Evolutionary conservation across 2,888 invertebrate species (phyloP).

Genomic region (Macaria notata): DNA sequence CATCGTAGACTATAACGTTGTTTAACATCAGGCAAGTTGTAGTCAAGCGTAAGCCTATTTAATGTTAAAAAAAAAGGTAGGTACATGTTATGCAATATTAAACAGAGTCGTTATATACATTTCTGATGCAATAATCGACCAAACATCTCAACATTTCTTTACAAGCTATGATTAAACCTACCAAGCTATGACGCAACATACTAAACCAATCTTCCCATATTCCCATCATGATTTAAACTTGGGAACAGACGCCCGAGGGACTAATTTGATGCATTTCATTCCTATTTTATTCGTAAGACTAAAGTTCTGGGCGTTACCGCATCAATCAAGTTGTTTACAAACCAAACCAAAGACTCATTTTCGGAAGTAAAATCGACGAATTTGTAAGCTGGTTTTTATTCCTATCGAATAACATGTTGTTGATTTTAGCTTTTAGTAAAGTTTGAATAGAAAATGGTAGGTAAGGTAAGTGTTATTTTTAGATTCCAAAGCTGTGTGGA

Average conservation of each 20-base stretch:
- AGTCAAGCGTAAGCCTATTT: too few species aligned
- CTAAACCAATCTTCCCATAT: slow-evolving; percentile 10
- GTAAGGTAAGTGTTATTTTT: too few species aligned
- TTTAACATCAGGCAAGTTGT: too few species aligned
- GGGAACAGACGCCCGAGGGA: slow-evolving; percentile 21
- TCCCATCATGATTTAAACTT: neutral
- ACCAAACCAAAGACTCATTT: slow-evolving; percentile 10
- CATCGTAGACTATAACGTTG: too few species aligned
- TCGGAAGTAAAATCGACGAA: slow-evolving; percentile 5
- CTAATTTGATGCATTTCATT: slow-evolving; percentile 2
- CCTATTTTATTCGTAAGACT: slow-evolving; percentile 7
- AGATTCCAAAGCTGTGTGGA: too few species aligned
- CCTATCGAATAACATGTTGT: slow-evolving; percentile 2
- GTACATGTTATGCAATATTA: too few species aligned
- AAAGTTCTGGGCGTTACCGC: slow-evolving; percentile 26
- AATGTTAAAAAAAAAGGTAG: too few species aligned
- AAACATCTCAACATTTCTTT: neutral
- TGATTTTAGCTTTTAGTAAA: slow-evolving; percentile 1
- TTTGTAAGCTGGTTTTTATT: slow-evolving; percentile 1
- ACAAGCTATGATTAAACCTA: slow-evolving; percentile 17
- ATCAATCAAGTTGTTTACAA: slow-evolving; percentile 26
- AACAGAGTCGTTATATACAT: too few species aligned
- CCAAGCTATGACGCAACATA: slow-evolving; percentile 20
- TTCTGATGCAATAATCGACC: slow-evolving; percentile 6
- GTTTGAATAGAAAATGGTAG: too few species aligned